Evolutionary conservation across 2,888 invertebrate species (phyloP).

Genomic region (Archaeoteleia sp.): DNA sequence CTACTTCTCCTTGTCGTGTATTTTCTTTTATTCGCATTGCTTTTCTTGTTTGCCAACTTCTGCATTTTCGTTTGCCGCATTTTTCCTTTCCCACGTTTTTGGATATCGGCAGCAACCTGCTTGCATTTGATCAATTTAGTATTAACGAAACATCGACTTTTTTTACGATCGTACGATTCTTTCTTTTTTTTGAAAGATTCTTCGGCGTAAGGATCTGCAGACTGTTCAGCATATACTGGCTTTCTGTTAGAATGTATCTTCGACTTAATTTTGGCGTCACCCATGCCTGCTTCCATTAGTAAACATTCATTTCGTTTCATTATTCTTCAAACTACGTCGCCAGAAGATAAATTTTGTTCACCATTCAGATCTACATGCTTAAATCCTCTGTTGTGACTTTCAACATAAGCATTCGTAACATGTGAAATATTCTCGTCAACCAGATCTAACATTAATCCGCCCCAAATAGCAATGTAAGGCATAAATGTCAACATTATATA

Average conservation of each 20-base stretch:
- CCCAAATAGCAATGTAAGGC: conserved; percentile 46
- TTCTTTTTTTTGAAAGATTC: conserved; percentile 16
- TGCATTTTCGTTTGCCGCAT: too few species aligned
- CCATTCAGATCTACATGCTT: conserved; percentile 13
- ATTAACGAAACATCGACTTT: too few species aligned
- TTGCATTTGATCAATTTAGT: too few species aligned
- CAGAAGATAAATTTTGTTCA: neutral
- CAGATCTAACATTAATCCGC: conserved; percentile 34
- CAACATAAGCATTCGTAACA: conserved; percentile 49
- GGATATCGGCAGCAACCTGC: too few species aligned
- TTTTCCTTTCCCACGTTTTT: too few species aligned
- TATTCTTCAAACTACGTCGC: neutral
- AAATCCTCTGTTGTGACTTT: conserved; percentile 20
- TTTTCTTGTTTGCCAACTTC: too few species aligned
- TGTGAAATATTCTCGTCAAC: conserved; percentile 37
- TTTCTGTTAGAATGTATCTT: conserved; percentile 8
- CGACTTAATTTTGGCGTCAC: neutral
- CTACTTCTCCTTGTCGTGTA: too few species aligned
- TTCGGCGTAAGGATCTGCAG: conserved; percentile 7
- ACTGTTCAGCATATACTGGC: conserved; percentile 8
- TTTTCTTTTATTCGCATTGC: too few species aligned
- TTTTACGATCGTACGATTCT: neutral
- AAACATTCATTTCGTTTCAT: neutral
- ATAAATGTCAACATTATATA: conserved; percentile 41
- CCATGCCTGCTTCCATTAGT: neutral